Base-by-base conservation (phyloP, 2,888 invertebrate species). In the Temnothorax ravouxi region DNA sequence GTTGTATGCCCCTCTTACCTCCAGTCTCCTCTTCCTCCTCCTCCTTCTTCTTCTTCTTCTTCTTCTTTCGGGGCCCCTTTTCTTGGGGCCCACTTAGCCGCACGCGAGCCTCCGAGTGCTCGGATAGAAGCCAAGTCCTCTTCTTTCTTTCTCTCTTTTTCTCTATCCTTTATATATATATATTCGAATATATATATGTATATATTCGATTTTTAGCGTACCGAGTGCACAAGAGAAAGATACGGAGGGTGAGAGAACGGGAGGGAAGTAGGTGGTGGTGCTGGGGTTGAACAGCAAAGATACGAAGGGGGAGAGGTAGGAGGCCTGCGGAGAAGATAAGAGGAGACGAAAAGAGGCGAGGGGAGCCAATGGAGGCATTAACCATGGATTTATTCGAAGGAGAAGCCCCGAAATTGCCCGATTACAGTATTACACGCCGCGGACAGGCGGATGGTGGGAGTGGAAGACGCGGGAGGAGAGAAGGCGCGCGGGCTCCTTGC, bases 341-440 rank as follows among this genome's bases (percentile, higher is more conserved):
- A 75, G 41, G 84, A 61, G 69, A 72, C 21, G 80, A 61, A 86
- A 88, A 79, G 86, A 87, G 85, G 85, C 86, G 80, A 71, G 72
- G 74, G 81, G 64, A 80, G 76, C 50, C 84, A 81, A 84, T 76
- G 85, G 81, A 80, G 90, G 92, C 92, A 93, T 94, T 93, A 94
- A 93, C 92, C 93, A 93, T 94, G 93, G 93, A 94, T 94, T 94
- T 94, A 94, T 94, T 94, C 94, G 93, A 91, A 92, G 91, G 89
- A 84, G 88, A 88, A 89, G 88, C 88, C 89, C 92, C 92, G 88
- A 94, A 94, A 94, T 94, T 94, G 93, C 93, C 91, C 93, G 93
- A 94, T 94, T 93, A 93, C 93, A 90, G 93, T 92, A 93, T 93
- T 93, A 93, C 93, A 91, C 92, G 91, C 92, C 89, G 91, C 87